These are phyloP conservation scores for Dynastes tityus DNA, from an alignment of 2,888 invertebrate species.

Conservation along the genomic window DNA sequence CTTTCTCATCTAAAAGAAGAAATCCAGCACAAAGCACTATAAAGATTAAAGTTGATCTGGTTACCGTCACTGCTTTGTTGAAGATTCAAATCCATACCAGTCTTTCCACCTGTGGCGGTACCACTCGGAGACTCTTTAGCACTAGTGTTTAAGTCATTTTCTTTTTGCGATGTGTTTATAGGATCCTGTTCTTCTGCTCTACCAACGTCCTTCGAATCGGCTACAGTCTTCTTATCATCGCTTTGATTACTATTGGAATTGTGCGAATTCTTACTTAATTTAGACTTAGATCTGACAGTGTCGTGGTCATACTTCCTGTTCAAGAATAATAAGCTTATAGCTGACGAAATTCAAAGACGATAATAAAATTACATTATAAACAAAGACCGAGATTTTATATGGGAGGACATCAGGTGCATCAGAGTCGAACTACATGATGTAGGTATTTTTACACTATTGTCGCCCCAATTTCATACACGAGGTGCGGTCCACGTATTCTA, in stretches of 20 bases:
- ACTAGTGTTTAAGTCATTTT: not conserved
- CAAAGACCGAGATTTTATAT: no score
- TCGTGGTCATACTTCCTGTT: slow-evolving; percentile 12
- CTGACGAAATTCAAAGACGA: not conserved
- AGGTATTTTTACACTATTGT: no score
- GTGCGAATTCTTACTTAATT: slow-evolving; percentile 23
- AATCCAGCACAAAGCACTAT: no score
- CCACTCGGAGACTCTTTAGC: slow-evolving; percentile 8
- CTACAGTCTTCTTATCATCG: not conserved
- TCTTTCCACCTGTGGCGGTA: not conserved
- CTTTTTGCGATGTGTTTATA: not conserved
- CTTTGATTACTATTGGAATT: slow-evolving; percentile 16
- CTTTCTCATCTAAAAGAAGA: slow-evolving; percentile 35
- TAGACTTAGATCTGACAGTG: slow-evolving; percentile 13
- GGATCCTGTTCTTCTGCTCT: not conserved
- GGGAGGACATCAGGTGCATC: no score
- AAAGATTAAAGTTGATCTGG: not conserved
- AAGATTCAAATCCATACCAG: not conserved
- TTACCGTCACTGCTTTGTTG: slow-evolving; percentile 42
- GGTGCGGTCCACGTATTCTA: no score
- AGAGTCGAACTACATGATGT: no score
- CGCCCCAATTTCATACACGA: no score
- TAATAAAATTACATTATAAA: no score
- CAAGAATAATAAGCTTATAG: not conserved
- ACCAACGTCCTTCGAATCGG: not conserved